Evolutionary conservation across 2,888 invertebrate species (phyloP).

Genomic region (Andrena chrysosceles): DNA sequence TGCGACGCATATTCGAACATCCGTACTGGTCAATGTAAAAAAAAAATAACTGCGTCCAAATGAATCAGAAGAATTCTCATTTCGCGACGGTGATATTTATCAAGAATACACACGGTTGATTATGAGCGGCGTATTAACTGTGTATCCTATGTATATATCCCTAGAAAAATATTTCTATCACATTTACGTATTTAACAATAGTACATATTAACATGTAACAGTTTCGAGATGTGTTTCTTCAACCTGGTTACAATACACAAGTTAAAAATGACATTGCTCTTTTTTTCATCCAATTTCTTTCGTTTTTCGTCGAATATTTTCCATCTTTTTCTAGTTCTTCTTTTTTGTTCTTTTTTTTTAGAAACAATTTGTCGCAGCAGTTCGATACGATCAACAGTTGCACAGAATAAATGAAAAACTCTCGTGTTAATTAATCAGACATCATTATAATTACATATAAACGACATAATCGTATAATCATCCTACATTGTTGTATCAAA

Average conservation of each 20-base stretch:
- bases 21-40: conserved; percentile 38
- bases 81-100: conserved; percentile 29
- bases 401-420: conserved; percentile 25
- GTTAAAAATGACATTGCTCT: conserved; percentile 54
- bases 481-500: conserved; percentile 19
- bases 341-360: neutral
- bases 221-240: conserved; percentile 65
- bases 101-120: conserved; percentile 36
- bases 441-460: conserved; percentile 39
- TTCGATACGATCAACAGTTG: conserved; percentile 2
- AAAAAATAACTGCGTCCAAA: conserved; percentile 28
- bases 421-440: conserved; percentile 6
- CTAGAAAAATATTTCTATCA: conserved; percentile 69
- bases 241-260: conserved; percentile 66
- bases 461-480: conserved; percentile 16
- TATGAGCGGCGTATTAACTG: conserved; percentile 47
- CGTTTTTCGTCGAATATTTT: conserved; percentile 36
- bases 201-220: conserved; percentile 68
- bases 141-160: conserved; percentile 44
- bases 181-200: conserved; percentile 59
- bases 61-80: conserved; percentile 41
- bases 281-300: conserved; percentile 24
- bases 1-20: conserved; percentile 38
- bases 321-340: conserved; percentile 16
- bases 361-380: conserved; percentile 13